These are phyloP conservation scores for Trachelus stipa DNA, from an alignment of 2,888 invertebrate species.

Conservation along the genomic window DNA sequence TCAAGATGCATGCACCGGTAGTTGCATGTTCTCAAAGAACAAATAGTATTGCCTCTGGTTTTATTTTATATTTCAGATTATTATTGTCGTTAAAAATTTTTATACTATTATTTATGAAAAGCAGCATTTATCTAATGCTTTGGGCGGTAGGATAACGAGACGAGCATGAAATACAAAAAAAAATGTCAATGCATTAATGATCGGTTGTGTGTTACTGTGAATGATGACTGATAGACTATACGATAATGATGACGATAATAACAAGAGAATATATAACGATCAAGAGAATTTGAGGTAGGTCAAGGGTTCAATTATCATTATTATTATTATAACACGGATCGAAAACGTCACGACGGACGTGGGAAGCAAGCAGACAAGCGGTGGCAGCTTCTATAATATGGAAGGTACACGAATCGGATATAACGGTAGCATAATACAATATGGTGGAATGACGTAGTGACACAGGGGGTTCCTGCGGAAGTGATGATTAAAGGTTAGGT, in stretches of 20 bases:
- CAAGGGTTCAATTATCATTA: not conserved
- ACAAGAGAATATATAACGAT: slow-evolving; percentile 8
- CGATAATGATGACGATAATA: not conserved
- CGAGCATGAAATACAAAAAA: not conserved
- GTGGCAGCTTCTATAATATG: slow-evolving; percentile 49
- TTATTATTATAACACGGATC: not conserved
- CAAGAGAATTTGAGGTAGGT: slow-evolving; percentile 9
- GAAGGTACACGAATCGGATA: slow-evolving; percentile 29
- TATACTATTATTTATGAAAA: not conserved
- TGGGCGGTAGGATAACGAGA: not conserved
- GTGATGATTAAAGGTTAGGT: slow-evolving; percentile 61
- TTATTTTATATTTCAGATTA: not conserved
- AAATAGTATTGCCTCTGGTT: not conserved
- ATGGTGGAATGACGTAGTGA: slow-evolving; percentile 46
- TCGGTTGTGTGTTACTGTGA: not conserved
- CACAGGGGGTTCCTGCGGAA: slow-evolving; percentile 58
- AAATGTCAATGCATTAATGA: not conserved
- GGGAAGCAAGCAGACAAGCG: slow-evolving; percentile 59
- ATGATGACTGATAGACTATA: not conserved
- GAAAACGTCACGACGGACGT: slow-evolving; percentile 29
- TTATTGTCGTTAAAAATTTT: not conserved
- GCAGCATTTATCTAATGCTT: not conserved
- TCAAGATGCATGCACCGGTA: not conserved
- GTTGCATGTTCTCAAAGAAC: not conserved
- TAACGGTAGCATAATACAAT: slow-evolving; percentile 39